These are phyloP conservation scores for Acanthosepion esculentum DNA, from an alignment of 2,888 invertebrate species.

Conservation along the genomic window DNA sequence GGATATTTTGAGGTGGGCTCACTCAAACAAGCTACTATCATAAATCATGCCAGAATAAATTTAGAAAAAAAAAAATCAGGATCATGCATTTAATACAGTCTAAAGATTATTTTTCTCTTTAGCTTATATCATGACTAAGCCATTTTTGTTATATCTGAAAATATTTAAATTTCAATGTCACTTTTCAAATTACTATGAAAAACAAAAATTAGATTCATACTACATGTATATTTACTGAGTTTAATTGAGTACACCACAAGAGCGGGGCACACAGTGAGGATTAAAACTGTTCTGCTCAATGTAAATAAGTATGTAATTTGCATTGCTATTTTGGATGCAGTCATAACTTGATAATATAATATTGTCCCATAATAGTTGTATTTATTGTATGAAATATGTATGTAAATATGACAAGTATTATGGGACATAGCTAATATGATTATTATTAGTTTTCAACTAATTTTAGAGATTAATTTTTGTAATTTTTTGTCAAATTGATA, in stretches of 20 bases:
- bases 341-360: too few relatives aligned
- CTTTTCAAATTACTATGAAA: not conserved
- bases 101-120: not conserved
- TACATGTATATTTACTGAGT: not conserved
- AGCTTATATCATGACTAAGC: not conserved
- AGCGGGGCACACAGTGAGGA: not conserved
- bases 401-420: not conserved
- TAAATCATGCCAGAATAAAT: slow-evolving; percentile 36
- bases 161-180: not conserved
- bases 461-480: not conserved
- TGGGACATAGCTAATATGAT: not conserved
- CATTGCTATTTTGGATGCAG: not conserved
- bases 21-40: not conserved
- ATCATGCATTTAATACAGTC: slow-evolving; percentile 25
- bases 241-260: too few relatives aligned
- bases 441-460: not conserved
- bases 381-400: too few relatives aligned
- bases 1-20: not conserved
- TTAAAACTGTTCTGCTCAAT: not conserved
- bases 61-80: not conserved
- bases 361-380: too few relatives aligned
- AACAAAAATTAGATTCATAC: not conserved
- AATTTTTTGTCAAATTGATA: not conserved
- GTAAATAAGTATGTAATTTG: not conserved
- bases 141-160: not conserved